phyloP scores from a whole-genome alignment of 2,113 vertebrate species.

The Butorides virescens region DNA sequence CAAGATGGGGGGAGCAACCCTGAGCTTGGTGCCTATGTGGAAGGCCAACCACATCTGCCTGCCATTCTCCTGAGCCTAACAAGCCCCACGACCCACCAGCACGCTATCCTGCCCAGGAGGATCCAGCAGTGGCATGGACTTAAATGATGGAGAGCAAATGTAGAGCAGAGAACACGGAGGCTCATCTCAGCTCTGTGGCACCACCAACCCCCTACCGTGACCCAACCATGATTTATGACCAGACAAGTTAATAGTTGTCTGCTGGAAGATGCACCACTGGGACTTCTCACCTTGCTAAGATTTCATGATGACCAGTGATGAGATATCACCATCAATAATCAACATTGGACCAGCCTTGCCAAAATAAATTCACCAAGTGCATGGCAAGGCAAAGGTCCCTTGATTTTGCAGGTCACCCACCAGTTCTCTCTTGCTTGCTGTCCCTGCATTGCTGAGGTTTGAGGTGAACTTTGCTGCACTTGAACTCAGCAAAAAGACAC shows the following conservation, averaged over 20 bases:
- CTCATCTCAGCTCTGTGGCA: background rate
- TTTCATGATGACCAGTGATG: accelerated
- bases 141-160: background rate
- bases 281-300: background rate
- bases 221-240: background rate
- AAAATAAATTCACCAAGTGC: background rate
- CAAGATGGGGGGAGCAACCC: too few relatives aligned
- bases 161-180: background rate
- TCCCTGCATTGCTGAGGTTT: background rate
- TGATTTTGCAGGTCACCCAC: background rate
- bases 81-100: accelerated
- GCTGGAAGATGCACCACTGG: background rate
- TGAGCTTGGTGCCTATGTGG: background rate
- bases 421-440: too few relatives aligned
- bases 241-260: background rate
- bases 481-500: background rate
- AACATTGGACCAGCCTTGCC: background rate
- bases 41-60: background rate
- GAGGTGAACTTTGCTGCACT: background rate
- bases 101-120: background rate
- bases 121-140: background rate
- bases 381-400: background rate
- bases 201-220: background rate
- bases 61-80: background rate
- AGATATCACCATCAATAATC: background rate